Evolutionary conservation across 2,888 invertebrate species (phyloP).

Genomic region (Chaetoderma sp.): DNA sequence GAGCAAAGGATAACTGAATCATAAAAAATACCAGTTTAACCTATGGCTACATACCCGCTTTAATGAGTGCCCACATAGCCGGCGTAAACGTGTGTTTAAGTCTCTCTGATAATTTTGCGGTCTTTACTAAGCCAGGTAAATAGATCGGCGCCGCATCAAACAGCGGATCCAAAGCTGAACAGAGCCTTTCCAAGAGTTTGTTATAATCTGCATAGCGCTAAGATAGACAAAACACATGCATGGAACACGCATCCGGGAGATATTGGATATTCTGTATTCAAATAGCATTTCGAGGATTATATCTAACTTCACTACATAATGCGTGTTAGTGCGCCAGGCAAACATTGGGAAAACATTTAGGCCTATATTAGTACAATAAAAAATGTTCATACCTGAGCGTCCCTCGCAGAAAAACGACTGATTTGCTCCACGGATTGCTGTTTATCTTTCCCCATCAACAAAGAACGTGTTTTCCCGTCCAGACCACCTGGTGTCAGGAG

Average conservation of each 20-base stretch:
- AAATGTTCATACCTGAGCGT: conserved; percentile 70
- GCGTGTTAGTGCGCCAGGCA: too few relatives aligned
- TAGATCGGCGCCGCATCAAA: conserved; percentile 71
- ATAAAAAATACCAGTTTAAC: too few relatives aligned
- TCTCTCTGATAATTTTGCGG: conserved; percentile 43
- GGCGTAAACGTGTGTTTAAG: conserved; percentile 42
- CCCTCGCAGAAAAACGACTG: conserved; percentile 72
- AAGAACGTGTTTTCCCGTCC: conserved; percentile 59
- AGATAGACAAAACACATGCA: too few relatives aligned
- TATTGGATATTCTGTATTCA: too few relatives aligned
- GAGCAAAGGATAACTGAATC: too few relatives aligned
- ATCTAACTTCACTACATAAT: too few relatives aligned
- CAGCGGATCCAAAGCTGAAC: conserved; percentile 70
- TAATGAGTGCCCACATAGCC: conserved; percentile 49
- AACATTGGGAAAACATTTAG: too few relatives aligned
- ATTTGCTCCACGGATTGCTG: conserved; percentile 70
- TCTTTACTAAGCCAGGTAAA: conserved; percentile 39
- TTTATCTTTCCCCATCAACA: conserved; percentile 70
- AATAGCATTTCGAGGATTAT: too few relatives aligned
- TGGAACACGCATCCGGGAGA: too few relatives aligned
- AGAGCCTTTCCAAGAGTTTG: conserved; percentile 69
- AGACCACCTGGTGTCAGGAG: conserved; percentile 57
- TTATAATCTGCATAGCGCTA: conserved; percentile 71
- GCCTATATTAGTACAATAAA: too few relatives aligned
- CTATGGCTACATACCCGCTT: conserved; percentile 57